phyloP scores from a whole-genome alignment of 2,797 vertebrate genomes.

The Xerus rutilus region DNA sequence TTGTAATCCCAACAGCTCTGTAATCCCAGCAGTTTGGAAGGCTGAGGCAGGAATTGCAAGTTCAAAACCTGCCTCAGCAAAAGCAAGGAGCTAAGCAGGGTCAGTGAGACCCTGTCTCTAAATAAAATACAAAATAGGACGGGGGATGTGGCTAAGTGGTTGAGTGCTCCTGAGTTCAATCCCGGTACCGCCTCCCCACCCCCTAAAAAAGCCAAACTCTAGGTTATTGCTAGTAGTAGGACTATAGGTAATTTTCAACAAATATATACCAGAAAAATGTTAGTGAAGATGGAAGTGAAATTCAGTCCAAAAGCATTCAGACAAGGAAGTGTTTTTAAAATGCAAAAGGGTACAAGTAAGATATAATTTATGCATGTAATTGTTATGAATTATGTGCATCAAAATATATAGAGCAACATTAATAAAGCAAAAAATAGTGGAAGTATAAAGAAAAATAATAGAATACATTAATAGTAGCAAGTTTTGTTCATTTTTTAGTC shows the following conservation, averaged over 20 bases:
- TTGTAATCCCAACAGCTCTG: no score
- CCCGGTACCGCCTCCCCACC: no score
- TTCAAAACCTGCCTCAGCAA: no score
- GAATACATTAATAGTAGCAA: background rate
- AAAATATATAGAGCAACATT: background rate
- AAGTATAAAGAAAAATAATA: constrained; percentile 21
- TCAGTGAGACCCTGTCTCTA: no score
- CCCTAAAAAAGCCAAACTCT: background rate
- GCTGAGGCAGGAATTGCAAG: no score
- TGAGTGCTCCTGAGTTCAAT: no score
- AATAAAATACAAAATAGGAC: no score
- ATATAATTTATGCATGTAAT: background rate
- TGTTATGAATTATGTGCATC: background rate
- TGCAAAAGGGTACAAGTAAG: constrained; percentile 13
- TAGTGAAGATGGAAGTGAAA: background rate
- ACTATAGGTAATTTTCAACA: background rate
- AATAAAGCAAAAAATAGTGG: constrained; percentile 41
- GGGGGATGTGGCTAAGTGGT: no score
- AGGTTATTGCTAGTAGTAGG: background rate
- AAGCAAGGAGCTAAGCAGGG: no score
- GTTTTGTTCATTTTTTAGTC: constrained; percentile 2
- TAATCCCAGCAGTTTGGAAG: no score
- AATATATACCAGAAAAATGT: constrained; percentile 36
- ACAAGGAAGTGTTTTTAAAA: background rate
- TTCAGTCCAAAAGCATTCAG: background rate